Evolutionary conservation across 2,888 invertebrate species (phyloP), one percentile per base, ranked within the genome.

Genomic region (Drosophila demipolita): DNA sequence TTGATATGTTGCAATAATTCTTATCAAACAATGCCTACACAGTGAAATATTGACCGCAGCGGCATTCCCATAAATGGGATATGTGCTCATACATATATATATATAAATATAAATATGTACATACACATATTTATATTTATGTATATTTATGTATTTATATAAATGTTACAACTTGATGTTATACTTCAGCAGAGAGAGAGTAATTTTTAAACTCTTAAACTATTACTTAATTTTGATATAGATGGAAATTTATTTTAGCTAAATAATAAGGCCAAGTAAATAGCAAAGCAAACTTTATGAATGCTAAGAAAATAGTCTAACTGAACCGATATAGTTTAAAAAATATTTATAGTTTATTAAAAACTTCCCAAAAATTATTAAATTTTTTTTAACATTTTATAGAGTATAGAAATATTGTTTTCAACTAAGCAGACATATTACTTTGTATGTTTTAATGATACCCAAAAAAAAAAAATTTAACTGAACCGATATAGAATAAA

Each of bases 1-100:
- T 87, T 90, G 87, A 87, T 87, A 77, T 79, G 78, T 89, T 87
- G 87, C 87, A 87, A 87, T 87, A 87, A 89, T 87, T 87, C 87
- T 87, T 87, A 89, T 87, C 82, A 87, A 82, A 90, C 88, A 85
- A 85, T 85, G 88, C 66, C 38, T 59, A 58, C 52, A 38, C 73
- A 32, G 72, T 80, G 87, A 89, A 75, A 75, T 78, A 83, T 78
- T 66, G 75, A 78, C 78, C 82, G 61, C 63, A 80, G 68, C 54
- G 67, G 66, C 74, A 68, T 76, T 73, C 70, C 59, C 69, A 82
- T 62, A 82, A 70, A 65, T 66, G 72, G 42, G 17, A 58, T 54
- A 53, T 58, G 48, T 35, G 36, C 49, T 12, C 36, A 53, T 35
- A 38, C 26, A 54, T 62, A 23, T 9, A 20, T 3, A 42, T 11